Evolutionary conservation across 2,888 invertebrate genomes (phyloP).

Genomic region (Julus scanicus): DNA sequence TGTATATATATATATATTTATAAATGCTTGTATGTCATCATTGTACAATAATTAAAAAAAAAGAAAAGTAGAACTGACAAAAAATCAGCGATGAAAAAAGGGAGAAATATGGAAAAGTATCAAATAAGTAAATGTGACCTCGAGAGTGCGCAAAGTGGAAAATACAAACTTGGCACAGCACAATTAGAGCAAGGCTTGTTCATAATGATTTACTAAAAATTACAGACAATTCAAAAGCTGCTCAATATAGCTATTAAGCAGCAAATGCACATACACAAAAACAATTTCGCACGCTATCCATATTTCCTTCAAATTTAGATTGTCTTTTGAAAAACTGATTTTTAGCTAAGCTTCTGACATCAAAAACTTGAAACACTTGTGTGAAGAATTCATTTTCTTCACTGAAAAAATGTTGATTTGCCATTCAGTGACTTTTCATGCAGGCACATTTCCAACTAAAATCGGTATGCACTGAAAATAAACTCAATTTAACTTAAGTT

Average conservation of each 20-base stretch:
- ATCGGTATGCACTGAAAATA: no score
- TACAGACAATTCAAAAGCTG: not conserved
- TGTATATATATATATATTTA: not conserved
- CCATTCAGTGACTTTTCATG: not conserved
- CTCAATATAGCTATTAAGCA: not conserved
- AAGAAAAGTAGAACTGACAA: conserved; percentile 3
- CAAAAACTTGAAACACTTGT: not conserved
- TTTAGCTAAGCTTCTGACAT: not conserved
- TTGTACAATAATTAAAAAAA: conserved; percentile 17
- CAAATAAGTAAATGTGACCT: conserved; percentile 26
- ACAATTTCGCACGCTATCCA: not conserved
- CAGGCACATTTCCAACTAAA: not conserved
- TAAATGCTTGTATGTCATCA: conserved; percentile 1
- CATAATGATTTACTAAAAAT: conserved; percentile 23
- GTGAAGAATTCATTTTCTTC: not conserved
- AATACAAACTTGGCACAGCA: conserved; percentile 9
- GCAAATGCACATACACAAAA: not conserved
- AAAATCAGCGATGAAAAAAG: conserved; percentile 3
- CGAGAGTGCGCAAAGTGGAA: not conserved
- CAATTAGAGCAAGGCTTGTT: conserved; percentile 26
- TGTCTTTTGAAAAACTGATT: not conserved
- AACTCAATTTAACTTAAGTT: no score
- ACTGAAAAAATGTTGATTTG: not conserved
- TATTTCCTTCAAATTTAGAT: conserved; percentile 4
- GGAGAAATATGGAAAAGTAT: conserved; percentile 5